Conservation (phyloP, 2,888 invertebrate genomes). For the Plebejus melissa region DNA sequence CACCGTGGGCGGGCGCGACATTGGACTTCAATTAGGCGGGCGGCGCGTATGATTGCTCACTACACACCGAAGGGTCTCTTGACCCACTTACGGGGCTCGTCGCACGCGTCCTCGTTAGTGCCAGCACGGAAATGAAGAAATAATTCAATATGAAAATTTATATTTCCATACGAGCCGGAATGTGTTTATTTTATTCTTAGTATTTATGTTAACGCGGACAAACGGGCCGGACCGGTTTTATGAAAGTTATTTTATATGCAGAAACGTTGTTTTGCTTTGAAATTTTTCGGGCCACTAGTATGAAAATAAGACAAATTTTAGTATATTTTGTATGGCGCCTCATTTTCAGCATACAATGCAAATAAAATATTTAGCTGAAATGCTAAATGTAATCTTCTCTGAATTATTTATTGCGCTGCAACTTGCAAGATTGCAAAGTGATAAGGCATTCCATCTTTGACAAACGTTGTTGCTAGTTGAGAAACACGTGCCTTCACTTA, state of each 20-base stretch:
- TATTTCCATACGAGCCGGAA: slow-evolving; percentile 22
- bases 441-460: background rate
- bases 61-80: slow-evolving; percentile 72
- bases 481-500: background rate
- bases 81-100: slow-evolving; percentile 70
- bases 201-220: slow-evolving; percentile 21
- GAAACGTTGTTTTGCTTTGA: slow-evolving; percentile 17
- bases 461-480: background rate
- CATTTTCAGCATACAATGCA: slow-evolving; percentile 3
- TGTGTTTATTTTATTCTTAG: slow-evolving; percentile 26
- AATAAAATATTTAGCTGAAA: background rate
- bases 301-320: slow-evolving; percentile 7
- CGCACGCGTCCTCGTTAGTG: slow-evolving; percentile 55
- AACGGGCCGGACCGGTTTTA: slow-evolving; percentile 24
- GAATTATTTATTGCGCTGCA: background rate
- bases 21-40: slow-evolving; percentile 78
- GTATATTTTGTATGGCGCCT: background rate
- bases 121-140: slow-evolving; percentile 55
- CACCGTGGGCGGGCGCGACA: slow-evolving; percentile 76
- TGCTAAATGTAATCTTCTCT: background rate
- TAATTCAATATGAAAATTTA: slow-evolving; percentile 53
- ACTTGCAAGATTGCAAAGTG: background rate
- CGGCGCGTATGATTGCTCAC: slow-evolving; percentile 72
- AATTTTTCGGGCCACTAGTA: slow-evolving; percentile 9
- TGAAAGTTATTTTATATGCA: slow-evolving; percentile 25